These are phyloP conservation scores for Panzeria rudis DNA, from an alignment of 2,888 invertebrate species.

Conservation along the genomic window DNA sequence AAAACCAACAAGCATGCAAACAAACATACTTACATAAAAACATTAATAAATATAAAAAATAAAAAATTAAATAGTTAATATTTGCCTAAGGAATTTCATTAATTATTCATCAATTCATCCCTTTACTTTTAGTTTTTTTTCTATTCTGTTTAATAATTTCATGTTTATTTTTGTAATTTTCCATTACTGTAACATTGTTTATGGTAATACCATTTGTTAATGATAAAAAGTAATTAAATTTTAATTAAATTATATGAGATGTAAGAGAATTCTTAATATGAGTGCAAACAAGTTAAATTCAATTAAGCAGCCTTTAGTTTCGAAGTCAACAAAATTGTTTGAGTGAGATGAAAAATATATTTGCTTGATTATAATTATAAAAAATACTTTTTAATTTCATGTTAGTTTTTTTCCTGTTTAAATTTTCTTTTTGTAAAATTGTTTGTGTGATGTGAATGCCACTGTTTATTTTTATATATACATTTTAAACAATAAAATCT, in stretches of 20 bases:
- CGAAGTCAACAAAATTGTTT: background rate
- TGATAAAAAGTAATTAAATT: slow-evolving; percentile 55
- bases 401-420: background rate
- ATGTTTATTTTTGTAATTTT: slow-evolving; percentile 30
- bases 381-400: background rate
- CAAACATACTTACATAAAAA: slow-evolving; percentile 18
- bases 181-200: slow-evolving; percentile 32
- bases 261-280: slow-evolving; percentile 22
- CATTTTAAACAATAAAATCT: background rate
- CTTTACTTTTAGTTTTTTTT: background rate
- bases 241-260: slow-evolving; percentile 52
- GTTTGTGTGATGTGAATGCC: slow-evolving; percentile 18
- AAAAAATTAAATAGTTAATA: slow-evolving; percentile 42
- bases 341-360: slow-evolving; percentile 48
- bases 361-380: slow-evolving; percentile 27
- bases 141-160: slow-evolving; percentile 14
- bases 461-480: slow-evolving; percentile 19
- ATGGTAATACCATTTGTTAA: slow-evolving; percentile 38
- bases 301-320: background rate
- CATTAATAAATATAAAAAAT: background rate
- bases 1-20: background rate
- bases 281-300: slow-evolving; percentile 11
- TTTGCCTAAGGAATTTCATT: slow-evolving; percentile 71
- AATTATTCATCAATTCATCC: slow-evolving; percentile 48
- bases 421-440: background rate